These are phyloP conservation scores for Ferrisia virgata DNA, from an alignment of 2,888 invertebrate genomes.

Conservation along the genomic window DNA sequence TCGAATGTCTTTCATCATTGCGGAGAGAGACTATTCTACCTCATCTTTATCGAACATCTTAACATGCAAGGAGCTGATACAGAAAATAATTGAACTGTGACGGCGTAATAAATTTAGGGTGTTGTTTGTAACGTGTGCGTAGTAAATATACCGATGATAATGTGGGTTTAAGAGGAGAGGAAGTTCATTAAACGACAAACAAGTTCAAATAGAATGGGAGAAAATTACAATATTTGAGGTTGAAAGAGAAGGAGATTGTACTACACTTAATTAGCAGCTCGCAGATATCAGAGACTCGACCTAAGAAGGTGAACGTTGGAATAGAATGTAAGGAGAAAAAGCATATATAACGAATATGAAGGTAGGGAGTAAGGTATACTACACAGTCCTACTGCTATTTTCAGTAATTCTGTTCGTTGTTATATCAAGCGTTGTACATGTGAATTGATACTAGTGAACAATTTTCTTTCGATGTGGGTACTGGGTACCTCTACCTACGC, in stretches of 20 bases:
- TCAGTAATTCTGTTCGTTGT: neutral
- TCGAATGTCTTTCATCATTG: neutral
- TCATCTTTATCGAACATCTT: conserved; percentile 2
- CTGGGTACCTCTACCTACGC: too few relatives aligned
- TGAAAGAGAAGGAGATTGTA: neutral
- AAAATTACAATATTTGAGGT: conserved; percentile 6
- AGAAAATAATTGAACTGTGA: conserved; percentile 1
- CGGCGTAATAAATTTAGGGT: neutral
- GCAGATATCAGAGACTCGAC: neutral
- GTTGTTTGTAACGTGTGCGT: conserved; percentile 10
- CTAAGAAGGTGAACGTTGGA: neutral
- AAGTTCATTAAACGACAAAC: conserved; percentile 28
- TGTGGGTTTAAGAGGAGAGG: neutral
- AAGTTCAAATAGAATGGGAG: conserved; percentile 3
- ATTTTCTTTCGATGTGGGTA: neutral
- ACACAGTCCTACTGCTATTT: too few relatives aligned
- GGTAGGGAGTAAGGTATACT: too few relatives aligned
- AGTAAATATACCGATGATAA: conserved; percentile 1
- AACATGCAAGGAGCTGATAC: neutral
- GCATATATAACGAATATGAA: neutral
- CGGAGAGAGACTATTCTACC: neutral
- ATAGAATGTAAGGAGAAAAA: neutral
- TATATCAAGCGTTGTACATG: neutral
- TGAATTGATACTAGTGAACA: neutral
- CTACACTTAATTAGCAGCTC: neutral